Evolutionary conservation across 2,888 invertebrate species (phyloP).

Genomic region (Plagodis pulveraria): DNA sequence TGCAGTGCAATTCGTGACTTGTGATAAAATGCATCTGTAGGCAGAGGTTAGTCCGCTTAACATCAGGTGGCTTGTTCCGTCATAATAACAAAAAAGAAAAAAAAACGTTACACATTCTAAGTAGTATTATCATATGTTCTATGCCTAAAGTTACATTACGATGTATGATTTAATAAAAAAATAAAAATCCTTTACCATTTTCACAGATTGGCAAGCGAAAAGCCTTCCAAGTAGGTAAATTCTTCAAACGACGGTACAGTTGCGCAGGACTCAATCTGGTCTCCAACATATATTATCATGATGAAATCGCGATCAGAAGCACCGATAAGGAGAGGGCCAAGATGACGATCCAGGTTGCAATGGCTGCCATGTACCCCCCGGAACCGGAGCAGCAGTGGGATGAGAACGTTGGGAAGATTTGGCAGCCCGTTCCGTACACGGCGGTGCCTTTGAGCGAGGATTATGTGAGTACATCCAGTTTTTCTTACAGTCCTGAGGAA

Average conservation of each 20-base stretch:
- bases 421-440: conserved; percentile 75
- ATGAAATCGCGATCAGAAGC: conserved; percentile 65
- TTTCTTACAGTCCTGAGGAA: too few species aligned
- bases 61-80: too few species aligned
- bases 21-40: too few species aligned
- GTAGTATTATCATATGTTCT: too few species aligned
- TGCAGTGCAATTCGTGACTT: too few species aligned
- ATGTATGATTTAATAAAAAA: too few species aligned
- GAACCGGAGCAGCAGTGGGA: conserved; percentile 73
- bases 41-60: too few species aligned
- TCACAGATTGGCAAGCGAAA: conserved; percentile 65
- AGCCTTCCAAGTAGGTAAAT: conserved; percentile 70
- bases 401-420: conserved; percentile 66
- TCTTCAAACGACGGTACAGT: conserved; percentile 65
- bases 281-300: conserved; percentile 61
- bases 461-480: conserved; percentile 60
- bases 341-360: conserved; percentile 72
- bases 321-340: conserved; percentile 78
- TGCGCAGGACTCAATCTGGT: conserved; percentile 53
- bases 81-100: too few species aligned
- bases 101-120: too few species aligned
- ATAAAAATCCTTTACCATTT: neutral
- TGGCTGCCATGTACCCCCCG: conserved; percentile 73
- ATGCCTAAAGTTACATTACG: too few species aligned
- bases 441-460: conserved; percentile 68